These are phyloP conservation scores for Stichodactyla mertensii DNA, from an alignment of 64 coral and sea anemone species.

Conservation along the genomic window DNA sequence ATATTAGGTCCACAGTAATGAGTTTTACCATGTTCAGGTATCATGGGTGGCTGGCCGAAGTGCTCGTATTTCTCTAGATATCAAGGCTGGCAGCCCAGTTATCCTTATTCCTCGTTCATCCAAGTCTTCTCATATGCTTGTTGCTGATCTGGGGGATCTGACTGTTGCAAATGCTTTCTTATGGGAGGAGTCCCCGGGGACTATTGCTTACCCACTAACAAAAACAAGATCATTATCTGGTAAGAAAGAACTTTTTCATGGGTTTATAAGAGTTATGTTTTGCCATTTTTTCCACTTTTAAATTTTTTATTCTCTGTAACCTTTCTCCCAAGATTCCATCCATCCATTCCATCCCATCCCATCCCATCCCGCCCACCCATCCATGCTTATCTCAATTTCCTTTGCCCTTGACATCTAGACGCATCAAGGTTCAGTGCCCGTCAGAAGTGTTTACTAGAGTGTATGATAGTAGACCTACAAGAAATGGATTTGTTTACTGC, in stretches of 20 bases:
- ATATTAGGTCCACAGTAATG: too few relatives aligned
- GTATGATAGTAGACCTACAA: constrained; percentile 84
- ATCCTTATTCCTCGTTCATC: constrained; percentile 84
- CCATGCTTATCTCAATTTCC: neutral
- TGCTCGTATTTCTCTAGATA: constrained; percentile 70
- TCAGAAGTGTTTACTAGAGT: constrained; percentile 60
- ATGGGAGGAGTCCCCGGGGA: constrained; percentile 66
- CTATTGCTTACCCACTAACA: constrained; percentile 42
- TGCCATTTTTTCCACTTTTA: neutral
- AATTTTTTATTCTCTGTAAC: too few relatives aligned
- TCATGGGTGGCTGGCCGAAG: constrained; percentile 59
- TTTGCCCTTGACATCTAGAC: neutral
- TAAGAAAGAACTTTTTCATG: neutral
- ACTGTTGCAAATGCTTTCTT: constrained; percentile 72
- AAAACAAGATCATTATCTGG: constrained; percentile 24
- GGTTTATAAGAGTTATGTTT: neutral
- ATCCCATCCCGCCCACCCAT: too few relatives aligned
- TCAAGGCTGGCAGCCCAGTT: constrained; percentile 86
- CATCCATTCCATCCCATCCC: neutral
- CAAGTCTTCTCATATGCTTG: constrained; percentile 83
- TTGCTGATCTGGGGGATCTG: constrained; percentile 88
- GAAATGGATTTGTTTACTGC: constrained; percentile 98
- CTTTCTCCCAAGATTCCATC: too few relatives aligned
- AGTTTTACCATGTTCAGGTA: constrained; percentile 35
- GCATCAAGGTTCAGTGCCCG: neutral